These are phyloP conservation scores for Lasius platythorax DNA, from an alignment of 2,888 invertebrate species.

Conservation along the genomic window DNA sequence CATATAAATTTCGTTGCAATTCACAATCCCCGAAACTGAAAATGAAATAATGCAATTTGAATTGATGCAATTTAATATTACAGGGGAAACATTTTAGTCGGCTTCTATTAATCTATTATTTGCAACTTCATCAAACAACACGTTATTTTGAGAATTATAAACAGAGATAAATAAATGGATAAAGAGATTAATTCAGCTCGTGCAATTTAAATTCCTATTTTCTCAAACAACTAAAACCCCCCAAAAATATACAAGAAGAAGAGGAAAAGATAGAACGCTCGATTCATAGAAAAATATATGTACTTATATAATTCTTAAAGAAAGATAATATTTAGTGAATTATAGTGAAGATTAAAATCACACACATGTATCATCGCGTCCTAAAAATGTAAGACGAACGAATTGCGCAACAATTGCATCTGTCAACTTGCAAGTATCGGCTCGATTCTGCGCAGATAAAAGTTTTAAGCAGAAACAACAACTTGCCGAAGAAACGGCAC, in stretches of 20 bases:
- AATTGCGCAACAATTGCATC: conserved; percentile 31
- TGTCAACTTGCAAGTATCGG: conserved; percentile 10
- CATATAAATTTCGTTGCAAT: conserved; percentile 16
- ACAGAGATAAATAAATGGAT: background rate
- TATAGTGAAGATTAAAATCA: background rate
- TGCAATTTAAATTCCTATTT: background rate
- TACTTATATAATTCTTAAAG: background rate
- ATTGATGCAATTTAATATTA: conserved; percentile 23
- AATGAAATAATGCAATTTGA: conserved; percentile 16
- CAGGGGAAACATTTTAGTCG: conserved; percentile 8
- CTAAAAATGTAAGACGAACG: background rate
- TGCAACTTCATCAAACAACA: background rate
- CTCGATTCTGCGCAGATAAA: background rate
- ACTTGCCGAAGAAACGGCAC: conserved; percentile 17
- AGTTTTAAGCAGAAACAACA: background rate
- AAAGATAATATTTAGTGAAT: background rate
- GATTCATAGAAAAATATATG: background rate
- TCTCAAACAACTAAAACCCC: background rate
- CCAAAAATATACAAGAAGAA: background rate
- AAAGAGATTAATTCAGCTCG: conserved; percentile 3
- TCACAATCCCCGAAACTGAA: conserved; percentile 1
- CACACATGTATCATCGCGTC: background rate
- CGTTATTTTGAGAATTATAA: background rate
- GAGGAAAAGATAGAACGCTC: background rate
- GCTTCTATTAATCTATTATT: background rate